Evolutionary conservation across 2,797 vertebrate genomes (phyloP).

Genomic region (Rhincodon typus): DNA sequence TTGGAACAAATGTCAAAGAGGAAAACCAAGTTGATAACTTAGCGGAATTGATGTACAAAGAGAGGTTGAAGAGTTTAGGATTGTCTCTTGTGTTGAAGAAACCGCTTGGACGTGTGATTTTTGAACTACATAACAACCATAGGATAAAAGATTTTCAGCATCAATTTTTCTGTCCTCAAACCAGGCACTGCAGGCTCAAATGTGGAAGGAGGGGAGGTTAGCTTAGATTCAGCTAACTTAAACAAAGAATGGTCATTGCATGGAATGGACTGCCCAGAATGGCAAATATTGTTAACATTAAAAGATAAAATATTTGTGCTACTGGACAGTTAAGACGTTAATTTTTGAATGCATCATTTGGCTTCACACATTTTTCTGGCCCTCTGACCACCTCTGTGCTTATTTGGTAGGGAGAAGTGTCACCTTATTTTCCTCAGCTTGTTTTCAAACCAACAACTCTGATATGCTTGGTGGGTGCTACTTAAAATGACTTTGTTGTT

Average conservation of each 20-base stretch:
- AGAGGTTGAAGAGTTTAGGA: background rate
- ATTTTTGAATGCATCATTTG: background rate
- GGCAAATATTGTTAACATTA: background rate
- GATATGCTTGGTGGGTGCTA: background rate
- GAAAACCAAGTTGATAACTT: background rate
- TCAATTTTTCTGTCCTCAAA: background rate
- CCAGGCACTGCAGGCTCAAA: background rate
- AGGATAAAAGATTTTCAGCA: background rate
- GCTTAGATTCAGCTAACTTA: background rate
- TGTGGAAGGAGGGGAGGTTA: background rate
- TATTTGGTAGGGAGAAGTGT: background rate
- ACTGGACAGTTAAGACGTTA: background rate
- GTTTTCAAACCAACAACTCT: background rate
- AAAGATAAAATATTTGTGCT: background rate
- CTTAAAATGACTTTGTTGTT: background rate
- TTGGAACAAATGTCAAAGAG: background rate
- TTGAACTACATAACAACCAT: background rate
- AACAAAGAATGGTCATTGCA: background rate
- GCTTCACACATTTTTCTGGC: background rate
- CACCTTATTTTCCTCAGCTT: background rate
- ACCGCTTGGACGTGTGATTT: background rate
- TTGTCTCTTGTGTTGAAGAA: background rate
- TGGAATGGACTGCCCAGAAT: background rate
- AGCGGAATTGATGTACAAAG: background rate
- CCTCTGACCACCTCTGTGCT: background rate